Conservation (phyloP, 2,113 vertebrate species). For the Psittacara wagleri region DNA sequence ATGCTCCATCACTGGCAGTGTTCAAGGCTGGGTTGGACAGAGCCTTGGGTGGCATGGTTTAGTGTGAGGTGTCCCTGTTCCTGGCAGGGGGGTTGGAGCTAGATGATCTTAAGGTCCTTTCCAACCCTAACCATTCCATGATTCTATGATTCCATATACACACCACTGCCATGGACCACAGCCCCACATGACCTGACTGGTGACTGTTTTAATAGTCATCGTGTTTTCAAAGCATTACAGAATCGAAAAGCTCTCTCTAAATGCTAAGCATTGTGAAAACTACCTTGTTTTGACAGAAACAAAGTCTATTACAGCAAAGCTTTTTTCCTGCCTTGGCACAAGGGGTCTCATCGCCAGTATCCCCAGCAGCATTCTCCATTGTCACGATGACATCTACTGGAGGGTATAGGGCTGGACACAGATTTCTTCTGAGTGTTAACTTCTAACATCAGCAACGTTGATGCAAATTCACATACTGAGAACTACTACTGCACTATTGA, state of each 20-base stretch:
- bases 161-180: background rate
- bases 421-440: background rate
- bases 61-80: too few relatives aligned
- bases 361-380: background rate
- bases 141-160: too few relatives aligned
- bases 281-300: background rate
- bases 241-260: background rate
- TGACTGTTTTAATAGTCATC: background rate
- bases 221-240: background rate
- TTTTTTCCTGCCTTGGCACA: background rate
- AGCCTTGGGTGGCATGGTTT: too few relatives aligned
- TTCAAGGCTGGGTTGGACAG: too few relatives aligned
- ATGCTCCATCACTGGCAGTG: too few relatives aligned
- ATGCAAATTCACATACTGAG: background rate
- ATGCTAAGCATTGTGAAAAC: background rate
- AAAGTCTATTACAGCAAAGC: background rate
- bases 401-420: background rate
- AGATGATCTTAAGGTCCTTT: too few relatives aligned
- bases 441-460: background rate
- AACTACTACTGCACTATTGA: background rate
- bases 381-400: slow-evolving; percentile 72
- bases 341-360: background rate
- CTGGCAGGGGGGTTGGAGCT: too few relatives aligned
- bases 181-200: background rate
- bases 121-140: too few relatives aligned